Conservation (phyloP, 2,888 invertebrate genomes). For the Seira ritae region DNA sequence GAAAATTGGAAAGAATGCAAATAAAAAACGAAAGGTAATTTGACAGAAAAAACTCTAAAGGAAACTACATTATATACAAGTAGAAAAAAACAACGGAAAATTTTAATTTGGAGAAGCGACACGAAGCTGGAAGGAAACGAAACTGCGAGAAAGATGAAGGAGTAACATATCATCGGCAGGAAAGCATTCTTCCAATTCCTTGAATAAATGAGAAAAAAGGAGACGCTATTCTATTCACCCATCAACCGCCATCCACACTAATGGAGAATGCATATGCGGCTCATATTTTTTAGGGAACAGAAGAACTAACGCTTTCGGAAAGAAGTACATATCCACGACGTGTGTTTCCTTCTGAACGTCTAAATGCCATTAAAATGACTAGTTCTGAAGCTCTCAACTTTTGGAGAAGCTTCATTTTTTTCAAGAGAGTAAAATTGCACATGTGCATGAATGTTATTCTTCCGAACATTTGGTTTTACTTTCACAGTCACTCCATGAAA, state of each 20-base stretch:
- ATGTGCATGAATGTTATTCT: constrained; percentile 27
- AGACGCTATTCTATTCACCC: constrained; percentile 17
- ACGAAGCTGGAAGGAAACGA: constrained; percentile 62
- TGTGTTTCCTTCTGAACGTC: constrained; percentile 45
- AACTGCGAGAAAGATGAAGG: constrained; percentile 41
- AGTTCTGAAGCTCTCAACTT: constrained; percentile 6
- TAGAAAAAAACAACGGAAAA: constrained; percentile 20
- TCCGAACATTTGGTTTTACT: too few species aligned
- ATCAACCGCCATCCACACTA: too few species aligned
- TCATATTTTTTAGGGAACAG: constrained; percentile 23
- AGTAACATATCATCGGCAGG: constrained; percentile 10
- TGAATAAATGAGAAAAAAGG: constrained; percentile 10
- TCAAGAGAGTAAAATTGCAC: constrained; percentile 27
- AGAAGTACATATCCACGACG: constrained; percentile 41
- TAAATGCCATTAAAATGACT: constrained; percentile 48
- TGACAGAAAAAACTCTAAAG: constrained; percentile 17
- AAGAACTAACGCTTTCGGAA: too few species aligned
- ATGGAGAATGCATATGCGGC: constrained; percentile 12
- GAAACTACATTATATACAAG: too few species aligned
- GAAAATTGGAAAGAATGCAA: constrained; percentile 23
- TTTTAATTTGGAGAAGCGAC: constrained; percentile 55
- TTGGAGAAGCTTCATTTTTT: neutral
- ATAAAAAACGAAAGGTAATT: constrained; percentile 13
- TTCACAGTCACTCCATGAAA: too few species aligned
- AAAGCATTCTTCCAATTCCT: constrained; percentile 45